Evolutionary conservation across 23 tunicate species (phyloP).

Genomic region (Corella eumyota): DNA sequence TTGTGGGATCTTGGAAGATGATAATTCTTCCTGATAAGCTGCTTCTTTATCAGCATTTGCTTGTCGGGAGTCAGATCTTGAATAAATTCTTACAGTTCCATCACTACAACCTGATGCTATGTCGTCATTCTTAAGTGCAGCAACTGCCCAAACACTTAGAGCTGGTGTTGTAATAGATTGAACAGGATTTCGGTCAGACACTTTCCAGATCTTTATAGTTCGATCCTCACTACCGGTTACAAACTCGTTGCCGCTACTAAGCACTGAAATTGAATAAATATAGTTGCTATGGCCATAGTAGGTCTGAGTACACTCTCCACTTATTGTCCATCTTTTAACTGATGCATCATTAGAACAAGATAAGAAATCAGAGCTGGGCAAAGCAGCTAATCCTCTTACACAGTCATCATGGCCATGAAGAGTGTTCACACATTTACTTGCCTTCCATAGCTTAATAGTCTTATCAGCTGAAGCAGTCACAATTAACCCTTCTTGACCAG

Average conservation of each 20-base stretch:
- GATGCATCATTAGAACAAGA: conserved; percentile 82
- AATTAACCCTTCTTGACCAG: conserved; percentile 19
- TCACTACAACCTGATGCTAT: conserved; percentile 77
- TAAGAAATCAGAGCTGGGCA: conserved; percentile 24
- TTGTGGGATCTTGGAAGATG: conserved; percentile 14
- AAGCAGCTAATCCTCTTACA: conserved; percentile 46
- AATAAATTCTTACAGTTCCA: conserved; percentile 63
- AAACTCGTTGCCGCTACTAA: conserved; percentile 19
- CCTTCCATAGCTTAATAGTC: conserved; percentile 42
- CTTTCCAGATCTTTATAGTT: conserved; percentile 44
- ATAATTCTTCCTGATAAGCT: conserved; percentile 54
- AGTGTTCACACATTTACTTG: conserved; percentile 28
- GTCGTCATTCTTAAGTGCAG: conserved; percentile 50
- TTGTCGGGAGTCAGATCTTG: conserved; percentile 5
- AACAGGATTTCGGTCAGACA: conserved; percentile 10
- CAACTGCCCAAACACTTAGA: conserved; percentile 52
- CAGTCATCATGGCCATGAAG: conserved; percentile 60
- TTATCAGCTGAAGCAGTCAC: conserved; percentile 74
- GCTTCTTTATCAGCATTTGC: conserved; percentile 40
- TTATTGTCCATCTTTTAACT: conserved; percentile 48
- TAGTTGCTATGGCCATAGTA: conserved; percentile 74
- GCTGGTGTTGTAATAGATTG: conserved; percentile 55
- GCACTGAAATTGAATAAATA: conserved; percentile 45
- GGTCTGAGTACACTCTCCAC: conserved; percentile 44
- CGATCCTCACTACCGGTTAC: conserved; percentile 63